These are phyloP conservation scores for Palythoa heliodiscus DNA, from an alignment of 92 coral and sea anemone species.

Conservation along the genomic window DNA sequence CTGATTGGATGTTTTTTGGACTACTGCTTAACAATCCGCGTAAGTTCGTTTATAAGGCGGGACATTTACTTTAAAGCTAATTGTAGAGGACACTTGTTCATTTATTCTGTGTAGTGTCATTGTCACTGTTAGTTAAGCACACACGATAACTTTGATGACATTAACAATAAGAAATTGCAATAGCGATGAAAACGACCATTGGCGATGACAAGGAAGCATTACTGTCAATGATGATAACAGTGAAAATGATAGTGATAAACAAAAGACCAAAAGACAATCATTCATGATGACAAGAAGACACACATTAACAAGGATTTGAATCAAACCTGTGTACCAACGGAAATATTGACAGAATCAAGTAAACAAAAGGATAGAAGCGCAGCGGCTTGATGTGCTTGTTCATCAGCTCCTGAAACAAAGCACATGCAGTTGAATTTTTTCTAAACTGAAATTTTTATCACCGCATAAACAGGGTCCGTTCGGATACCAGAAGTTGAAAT, in stretches of 20 bases:
- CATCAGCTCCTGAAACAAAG: conserved; percentile 46
- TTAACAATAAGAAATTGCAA: neutral
- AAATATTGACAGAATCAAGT: conserved; percentile 46
- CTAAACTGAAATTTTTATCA: too few species aligned
- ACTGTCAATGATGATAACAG: neutral
- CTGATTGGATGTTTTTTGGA: too few species aligned
- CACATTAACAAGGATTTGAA: conserved; percentile 1
- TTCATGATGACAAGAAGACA: neutral
- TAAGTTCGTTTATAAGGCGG: too few species aligned
- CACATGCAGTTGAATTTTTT: neutral
- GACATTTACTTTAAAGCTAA: too few species aligned
- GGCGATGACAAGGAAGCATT: too few species aligned
- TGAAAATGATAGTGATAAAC: too few species aligned
- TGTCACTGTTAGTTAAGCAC: neutral
- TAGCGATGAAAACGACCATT: neutral
- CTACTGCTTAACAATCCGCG: neutral
- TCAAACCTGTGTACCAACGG: conserved; percentile 51
- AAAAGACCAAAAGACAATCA: too few species aligned
- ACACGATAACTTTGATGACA: neutral
- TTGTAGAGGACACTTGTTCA: too few species aligned
- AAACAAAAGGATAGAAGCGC: conserved; percentile 44
- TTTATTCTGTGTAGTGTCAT: too few species aligned
- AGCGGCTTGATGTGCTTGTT: conserved; percentile 52
- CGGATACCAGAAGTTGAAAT: too few species aligned
- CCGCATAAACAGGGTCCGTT: too few species aligned